A percentile compares a stretch with the other conserved stretches of the same genome.
Conservation (phyloP, 2,797 vertebrate genomes). For the Sciurus vulgaris region DNA sequence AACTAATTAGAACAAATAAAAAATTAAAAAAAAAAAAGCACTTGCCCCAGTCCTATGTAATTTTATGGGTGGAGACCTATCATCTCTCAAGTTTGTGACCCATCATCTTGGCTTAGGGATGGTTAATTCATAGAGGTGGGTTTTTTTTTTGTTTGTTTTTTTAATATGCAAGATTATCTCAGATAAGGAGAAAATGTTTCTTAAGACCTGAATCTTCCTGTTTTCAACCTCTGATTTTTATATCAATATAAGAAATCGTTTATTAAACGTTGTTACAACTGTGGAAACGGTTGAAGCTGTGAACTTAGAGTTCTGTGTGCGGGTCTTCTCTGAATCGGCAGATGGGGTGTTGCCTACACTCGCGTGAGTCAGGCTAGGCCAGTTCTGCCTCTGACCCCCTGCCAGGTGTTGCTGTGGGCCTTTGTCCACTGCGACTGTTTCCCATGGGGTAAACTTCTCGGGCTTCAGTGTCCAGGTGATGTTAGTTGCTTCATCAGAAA, state of each 20-base stretch:
- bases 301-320: neutral
- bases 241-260: neutral
- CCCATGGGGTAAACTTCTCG: neutral
- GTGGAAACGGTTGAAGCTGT: neutral
- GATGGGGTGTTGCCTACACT: neutral
- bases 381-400: too few relatives aligned
- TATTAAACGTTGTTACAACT: neutral
- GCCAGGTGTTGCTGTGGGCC: neutral
- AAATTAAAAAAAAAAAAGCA: neutral
- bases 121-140: too few relatives aligned
- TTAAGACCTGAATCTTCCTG: neutral
- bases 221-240: constrained; percentile 35
- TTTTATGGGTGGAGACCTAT: neutral
- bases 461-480: neutral
- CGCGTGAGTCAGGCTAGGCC: neutral
- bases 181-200: neutral
- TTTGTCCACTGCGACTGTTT: neutral
- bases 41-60: too few relatives aligned
- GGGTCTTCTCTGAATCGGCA: too few relatives aligned
- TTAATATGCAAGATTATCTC: neutral
- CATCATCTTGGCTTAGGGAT: neutral
- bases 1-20: too few relatives aligned
- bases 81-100: neutral
- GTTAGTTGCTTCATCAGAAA: neutral
- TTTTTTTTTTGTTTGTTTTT: neutral